Conservation (phyloP, 2,113 vertebrate species). For the Siniperca chuatsi region DNA sequence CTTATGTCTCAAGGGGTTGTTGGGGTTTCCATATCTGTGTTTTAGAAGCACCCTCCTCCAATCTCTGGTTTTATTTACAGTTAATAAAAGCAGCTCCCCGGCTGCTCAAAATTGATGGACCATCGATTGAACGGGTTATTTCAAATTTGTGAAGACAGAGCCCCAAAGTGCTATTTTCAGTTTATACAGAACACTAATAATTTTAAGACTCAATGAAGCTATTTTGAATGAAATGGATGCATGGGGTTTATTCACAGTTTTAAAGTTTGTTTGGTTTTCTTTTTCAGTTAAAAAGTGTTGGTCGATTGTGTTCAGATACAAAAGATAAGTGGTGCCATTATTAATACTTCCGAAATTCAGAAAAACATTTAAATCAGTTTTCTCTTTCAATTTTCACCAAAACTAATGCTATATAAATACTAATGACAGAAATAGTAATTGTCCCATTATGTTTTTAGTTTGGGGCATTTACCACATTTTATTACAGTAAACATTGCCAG, state of each 20-base stretch:
- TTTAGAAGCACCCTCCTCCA: slow-evolving; percentile 59
- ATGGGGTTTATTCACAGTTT: slow-evolving; percentile 15
- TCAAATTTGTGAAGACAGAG: slow-evolving; percentile 4
- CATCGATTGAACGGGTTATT: slow-evolving; percentile 21
- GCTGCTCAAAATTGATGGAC: slow-evolving; percentile 35
- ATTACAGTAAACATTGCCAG: slow-evolving; percentile 5
- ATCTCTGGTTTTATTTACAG: slow-evolving; percentile 64
- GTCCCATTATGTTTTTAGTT: not conserved
- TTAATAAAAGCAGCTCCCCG: slow-evolving; percentile 23
- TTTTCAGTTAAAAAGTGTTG: slow-evolving; percentile 9
- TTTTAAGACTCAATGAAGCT: slow-evolving; percentile 8
- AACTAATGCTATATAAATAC: not conserved
- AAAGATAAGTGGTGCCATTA: slow-evolving; percentile 5
- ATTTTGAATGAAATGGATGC: slow-evolving; percentile 28
- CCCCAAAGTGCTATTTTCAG: slow-evolving; percentile 27
- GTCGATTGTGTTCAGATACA: not conserved
- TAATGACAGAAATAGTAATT: not conserved
- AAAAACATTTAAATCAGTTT: not conserved
- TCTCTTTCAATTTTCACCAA: not conserved
- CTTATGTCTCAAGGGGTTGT: slow-evolving; percentile 41
- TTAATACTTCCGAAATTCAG: not conserved
- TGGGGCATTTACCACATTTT: slow-evolving; percentile 7
- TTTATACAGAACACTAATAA: not conserved
- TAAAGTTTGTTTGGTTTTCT: not conserved
- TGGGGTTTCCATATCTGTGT: slow-evolving; percentile 51